Percentiles rank a stretch among this genome's conserved stretches.
Evolutionary conservation across 2,797 vertebrate species (phyloP).

Genomic region (Enteromius anoplus): DNA sequence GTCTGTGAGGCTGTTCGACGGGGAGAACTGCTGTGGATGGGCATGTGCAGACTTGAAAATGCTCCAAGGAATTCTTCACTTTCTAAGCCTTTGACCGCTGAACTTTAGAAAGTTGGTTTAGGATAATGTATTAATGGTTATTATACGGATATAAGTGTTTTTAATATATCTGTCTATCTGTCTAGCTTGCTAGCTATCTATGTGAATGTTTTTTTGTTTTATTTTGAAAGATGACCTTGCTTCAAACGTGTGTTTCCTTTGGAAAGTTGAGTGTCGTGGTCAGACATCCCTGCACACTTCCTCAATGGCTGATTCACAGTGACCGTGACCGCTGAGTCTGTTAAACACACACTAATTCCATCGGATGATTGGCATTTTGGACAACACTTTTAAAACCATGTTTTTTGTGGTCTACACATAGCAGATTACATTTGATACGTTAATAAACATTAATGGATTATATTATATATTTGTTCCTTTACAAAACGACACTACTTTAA

Average conservation of each 20-base stretch:
- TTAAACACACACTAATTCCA: conserved; percentile 43
- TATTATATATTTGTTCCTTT: background rate
- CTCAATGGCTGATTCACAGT: conserved; percentile 58
- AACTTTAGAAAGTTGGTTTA: background rate
- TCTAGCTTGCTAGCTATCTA: too few species aligned
- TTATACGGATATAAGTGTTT: background rate
- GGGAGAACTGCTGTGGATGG: background rate
- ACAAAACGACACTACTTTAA: background rate
- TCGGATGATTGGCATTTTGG: background rate
- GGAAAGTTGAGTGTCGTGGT: conserved; percentile 70
- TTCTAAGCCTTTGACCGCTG: background rate
- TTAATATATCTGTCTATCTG: background rate
- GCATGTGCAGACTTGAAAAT: conserved; percentile 41
- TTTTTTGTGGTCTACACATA: background rate
- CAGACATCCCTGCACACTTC: conserved; percentile 71
- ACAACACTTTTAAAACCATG: background rate
- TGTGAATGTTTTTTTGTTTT: background rate
- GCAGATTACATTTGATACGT: background rate
- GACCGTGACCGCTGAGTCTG: conserved; percentile 51
- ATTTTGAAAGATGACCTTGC: conserved; percentile 69
- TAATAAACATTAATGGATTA: background rate
- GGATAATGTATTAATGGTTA: background rate
- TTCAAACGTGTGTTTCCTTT: conserved; percentile 71
- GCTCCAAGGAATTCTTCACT: background rate
- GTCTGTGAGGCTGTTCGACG: background rate